phyloP scores from a whole-genome alignment of 2,888 invertebrate genomes.

The Ectemnius continuus region DNA sequence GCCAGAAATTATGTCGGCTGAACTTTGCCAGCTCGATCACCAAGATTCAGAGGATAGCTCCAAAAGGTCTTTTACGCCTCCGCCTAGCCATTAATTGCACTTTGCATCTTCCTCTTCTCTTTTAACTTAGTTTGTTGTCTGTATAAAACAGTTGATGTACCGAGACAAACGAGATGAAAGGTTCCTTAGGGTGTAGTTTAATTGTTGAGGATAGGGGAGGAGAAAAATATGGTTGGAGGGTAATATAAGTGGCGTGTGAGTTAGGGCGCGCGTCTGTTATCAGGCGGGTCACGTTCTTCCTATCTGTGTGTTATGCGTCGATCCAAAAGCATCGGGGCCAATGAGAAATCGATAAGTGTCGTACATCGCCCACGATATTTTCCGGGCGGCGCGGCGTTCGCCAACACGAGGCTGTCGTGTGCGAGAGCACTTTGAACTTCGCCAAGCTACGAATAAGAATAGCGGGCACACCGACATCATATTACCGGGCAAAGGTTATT shows the following conservation, averaged over 20 bases:
- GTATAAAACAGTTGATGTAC: no score
- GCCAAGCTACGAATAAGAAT: background rate
- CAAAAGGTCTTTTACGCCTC: background rate
- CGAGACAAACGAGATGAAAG: background rate
- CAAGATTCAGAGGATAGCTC: background rate
- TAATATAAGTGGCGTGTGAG: background rate
- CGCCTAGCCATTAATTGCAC: no score
- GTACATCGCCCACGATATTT: constrained; percentile 3
- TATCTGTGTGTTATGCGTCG: constrained; percentile 3
- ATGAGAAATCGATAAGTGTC: constrained; percentile 18
- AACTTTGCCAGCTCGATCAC: background rate
- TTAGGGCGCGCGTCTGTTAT: constrained; percentile 10
- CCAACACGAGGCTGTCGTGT: background rate
- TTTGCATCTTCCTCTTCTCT: no score
- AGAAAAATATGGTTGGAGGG: background rate
- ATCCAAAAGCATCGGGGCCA: constrained; percentile 19
- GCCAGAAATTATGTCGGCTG: constrained; percentile 16
- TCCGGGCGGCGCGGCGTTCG: background rate
- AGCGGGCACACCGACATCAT: background rate
- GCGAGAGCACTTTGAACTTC: background rate
- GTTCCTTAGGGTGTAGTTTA: background rate
- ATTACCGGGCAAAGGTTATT: constrained; percentile 5
- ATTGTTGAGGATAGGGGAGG: background rate
- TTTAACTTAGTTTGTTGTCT: no score
- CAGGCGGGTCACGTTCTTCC: constrained; percentile 20